Conservation (phyloP, 2,797 vertebrate species). For the Tadarida brasiliensis region DNA sequence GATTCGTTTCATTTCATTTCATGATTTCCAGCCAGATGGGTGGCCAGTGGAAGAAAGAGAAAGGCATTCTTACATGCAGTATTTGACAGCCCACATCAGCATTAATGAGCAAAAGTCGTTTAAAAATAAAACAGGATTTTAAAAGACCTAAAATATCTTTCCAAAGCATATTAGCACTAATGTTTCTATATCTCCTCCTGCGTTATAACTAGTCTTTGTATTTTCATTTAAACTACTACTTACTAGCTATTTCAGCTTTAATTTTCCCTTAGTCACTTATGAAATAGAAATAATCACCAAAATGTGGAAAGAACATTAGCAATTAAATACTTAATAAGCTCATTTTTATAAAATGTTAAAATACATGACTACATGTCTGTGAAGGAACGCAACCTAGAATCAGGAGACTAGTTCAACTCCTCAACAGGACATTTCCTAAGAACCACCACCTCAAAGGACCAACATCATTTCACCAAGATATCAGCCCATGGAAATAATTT, state of each 20-base stretch:
- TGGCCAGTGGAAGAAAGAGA: conserved; percentile 25
- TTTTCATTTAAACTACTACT: conserved; percentile 31
- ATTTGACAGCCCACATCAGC: background rate
- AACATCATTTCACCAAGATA: conserved; percentile 1
- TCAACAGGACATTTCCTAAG: conserved; percentile 45
- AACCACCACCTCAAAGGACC: background rate
- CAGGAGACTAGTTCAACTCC: background rate
- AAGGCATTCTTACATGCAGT: background rate
- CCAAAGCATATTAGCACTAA: background rate
- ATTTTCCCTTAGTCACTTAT: conserved; percentile 7
- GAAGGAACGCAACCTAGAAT: background rate
- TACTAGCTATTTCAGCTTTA: background rate
- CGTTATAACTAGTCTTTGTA: background rate
- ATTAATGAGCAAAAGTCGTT: background rate
- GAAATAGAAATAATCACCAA: background rate
- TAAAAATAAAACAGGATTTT: conserved; percentile 20
- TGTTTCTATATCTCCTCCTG: background rate
- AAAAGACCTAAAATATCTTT: conserved; percentile 42
- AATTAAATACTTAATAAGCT: background rate
- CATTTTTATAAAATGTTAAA: conserved; percentile 27
- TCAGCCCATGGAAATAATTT: background rate
- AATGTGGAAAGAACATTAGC: background rate
- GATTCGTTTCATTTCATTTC: conserved; percentile 21
- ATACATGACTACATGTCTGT: background rate
- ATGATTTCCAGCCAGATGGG: background rate